phyloP scores from a whole-genome alignment of 2,888 invertebrate genomes.

The Tipula lateralis region DNA sequence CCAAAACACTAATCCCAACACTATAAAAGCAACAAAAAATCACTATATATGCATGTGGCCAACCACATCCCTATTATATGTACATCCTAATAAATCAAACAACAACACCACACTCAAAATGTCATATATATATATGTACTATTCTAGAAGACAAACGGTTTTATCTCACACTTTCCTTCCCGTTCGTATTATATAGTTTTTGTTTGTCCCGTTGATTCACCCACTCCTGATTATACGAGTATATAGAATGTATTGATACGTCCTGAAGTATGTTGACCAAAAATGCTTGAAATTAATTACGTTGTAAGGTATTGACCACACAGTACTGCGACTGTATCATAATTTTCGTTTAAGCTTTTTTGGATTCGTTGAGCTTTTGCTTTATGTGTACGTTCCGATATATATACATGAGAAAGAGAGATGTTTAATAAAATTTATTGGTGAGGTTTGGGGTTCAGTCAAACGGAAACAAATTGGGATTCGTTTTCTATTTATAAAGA shows the following conservation, averaged over 20 bases:
- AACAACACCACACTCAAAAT: background rate
- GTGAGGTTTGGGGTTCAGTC: background rate
- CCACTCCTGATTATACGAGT: too few species aligned
- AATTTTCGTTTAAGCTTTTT: background rate
- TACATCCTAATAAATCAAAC: conserved; percentile 3
- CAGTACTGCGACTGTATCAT: background rate
- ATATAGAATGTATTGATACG: too few species aligned
- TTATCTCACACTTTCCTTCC: background rate
- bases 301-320: background rate
- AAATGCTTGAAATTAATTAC: background rate
- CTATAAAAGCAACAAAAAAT: background rate
- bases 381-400: background rate
- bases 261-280: too few species aligned
- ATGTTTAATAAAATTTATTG: background rate
- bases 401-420: too few species aligned
- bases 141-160: background rate
- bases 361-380: background rate
- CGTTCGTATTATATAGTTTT: background rate
- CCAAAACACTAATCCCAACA: background rate
- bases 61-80: background rate
- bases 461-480: conserved; percentile 19
- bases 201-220: too few species aligned
- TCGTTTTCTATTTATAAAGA: background rate
- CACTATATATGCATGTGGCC: background rate
- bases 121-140: too few species aligned